Evolutionary conservation across 2,797 vertebrate genomes (phyloP).

Genomic region (Hoplostethus mediterraneus): DNA sequence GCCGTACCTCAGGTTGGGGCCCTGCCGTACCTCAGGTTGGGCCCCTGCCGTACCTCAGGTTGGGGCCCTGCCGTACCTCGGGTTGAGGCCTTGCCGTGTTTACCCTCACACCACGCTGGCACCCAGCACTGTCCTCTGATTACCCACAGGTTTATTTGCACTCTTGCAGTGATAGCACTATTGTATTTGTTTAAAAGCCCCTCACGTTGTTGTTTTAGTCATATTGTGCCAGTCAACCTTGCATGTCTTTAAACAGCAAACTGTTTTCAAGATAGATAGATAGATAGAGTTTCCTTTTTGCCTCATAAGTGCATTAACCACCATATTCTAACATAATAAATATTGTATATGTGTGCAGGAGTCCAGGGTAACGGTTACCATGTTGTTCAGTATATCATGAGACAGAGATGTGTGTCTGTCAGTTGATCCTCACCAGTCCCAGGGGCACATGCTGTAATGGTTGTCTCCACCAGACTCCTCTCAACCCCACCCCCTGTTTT

Average conservation of each 20-base stretch:
- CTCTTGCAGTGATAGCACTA: neutral
- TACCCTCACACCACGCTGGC: constrained; percentile 31
- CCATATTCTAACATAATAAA: neutral
- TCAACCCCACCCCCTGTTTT: neutral
- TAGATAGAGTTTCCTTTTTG: too few species aligned
- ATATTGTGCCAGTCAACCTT: too few species aligned
- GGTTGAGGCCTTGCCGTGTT: constrained; percentile 13
- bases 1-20: too few species aligned
- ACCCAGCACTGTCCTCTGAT: constrained; percentile 32
- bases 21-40: too few species aligned
- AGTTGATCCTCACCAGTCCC: constrained; percentile 41
- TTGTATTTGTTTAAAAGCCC: constrained; percentile 2
- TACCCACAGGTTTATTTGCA: constrained; percentile 34
- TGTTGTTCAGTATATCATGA: neutral
- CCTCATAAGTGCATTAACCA: too few species aligned
- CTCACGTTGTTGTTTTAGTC: constrained; percentile 32
- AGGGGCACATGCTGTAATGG: constrained; percentile 63
- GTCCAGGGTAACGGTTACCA: neutral
- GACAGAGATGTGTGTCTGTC: constrained; percentile 3
- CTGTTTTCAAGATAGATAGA: too few species aligned
- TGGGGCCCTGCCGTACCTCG: too few species aligned
- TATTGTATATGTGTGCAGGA: neutral
- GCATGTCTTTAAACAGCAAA: too few species aligned
- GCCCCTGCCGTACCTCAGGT: too few species aligned
- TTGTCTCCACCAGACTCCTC: constrained; percentile 28